Conservation (phyloP, 2,113 vertebrate genomes). For the Orycteropus afer region DNA sequence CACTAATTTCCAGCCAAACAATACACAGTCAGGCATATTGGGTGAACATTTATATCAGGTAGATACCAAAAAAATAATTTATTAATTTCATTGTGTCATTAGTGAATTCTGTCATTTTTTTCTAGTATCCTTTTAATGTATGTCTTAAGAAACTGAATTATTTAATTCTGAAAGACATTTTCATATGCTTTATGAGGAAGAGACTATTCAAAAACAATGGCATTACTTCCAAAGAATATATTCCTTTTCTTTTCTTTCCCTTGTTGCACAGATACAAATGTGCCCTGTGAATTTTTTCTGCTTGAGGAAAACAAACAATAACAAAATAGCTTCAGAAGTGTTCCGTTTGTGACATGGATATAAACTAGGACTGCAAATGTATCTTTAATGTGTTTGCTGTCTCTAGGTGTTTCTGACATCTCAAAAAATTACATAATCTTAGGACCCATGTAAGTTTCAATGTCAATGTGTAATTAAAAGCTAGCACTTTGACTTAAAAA, state of each 20-base stretch:
- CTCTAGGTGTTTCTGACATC: conserved; percentile 3
- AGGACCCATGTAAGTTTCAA: not conserved
- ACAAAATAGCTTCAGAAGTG: conserved; percentile 37
- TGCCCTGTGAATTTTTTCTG: conserved; percentile 47
- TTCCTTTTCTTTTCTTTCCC: conserved; percentile 42
- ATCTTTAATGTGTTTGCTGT: not conserved
- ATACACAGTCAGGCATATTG: too few relatives aligned
- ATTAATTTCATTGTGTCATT: not conserved
- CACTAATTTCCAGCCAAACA: too few relatives aligned
- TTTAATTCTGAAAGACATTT: conserved; percentile 47
- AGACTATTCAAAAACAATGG: conserved; percentile 1
- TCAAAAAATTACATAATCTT: conserved; percentile 33
- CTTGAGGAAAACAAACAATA: conserved; percentile 71
- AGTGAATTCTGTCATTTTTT: not conserved
- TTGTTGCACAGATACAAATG: conserved; percentile 62
- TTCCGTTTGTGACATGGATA: conserved; percentile 58
- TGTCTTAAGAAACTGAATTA: conserved; percentile 35
- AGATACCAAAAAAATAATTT: too few relatives aligned
- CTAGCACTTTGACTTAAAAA: not conserved
- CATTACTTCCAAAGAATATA: not conserved
- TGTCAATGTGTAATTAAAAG: conserved; percentile 51
- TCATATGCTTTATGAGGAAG: conserved; percentile 20
- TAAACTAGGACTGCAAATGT: conserved; percentile 32
- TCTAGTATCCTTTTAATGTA: conserved; percentile 17
- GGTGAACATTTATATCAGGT: too few relatives aligned